Conservation (phyloP, 2,797 vertebrate species). For the Semaprochilodus insignis region DNA sequence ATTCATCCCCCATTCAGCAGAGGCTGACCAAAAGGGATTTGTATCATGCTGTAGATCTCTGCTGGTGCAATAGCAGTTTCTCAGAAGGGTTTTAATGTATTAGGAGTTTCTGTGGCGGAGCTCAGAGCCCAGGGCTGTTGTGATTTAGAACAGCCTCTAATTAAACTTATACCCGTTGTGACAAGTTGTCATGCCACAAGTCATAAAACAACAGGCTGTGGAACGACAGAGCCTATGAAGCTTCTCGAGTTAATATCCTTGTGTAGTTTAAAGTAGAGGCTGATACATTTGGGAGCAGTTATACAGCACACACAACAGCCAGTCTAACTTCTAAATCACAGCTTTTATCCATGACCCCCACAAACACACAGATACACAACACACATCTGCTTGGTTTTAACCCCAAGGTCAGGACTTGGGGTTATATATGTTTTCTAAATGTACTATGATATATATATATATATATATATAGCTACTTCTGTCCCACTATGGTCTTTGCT, state of each 20-base stretch:
- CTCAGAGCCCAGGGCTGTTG: neutral
- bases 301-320: neutral
- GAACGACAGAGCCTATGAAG: neutral
- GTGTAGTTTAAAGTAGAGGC: neutral
- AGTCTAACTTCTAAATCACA: neutral
- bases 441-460: too few species aligned
- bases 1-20: neutral
- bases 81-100: slow-evolving; percentile 3
- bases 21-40: slow-evolving; percentile 11
- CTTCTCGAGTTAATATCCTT: slow-evolving; percentile 1
- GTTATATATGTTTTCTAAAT: neutral
- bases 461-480: too few species aligned
- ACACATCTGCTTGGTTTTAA: neutral
- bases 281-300: neutral
- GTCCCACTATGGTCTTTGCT: too few species aligned
- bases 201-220: slow-evolving; percentile 13
- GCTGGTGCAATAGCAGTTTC: slow-evolving; percentile 10
- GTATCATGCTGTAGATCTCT: slow-evolving; percentile 1
- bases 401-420: neutral
- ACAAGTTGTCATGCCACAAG: slow-evolving; percentile 9
- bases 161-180: neutral
- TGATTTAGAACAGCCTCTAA: slow-evolving; percentile 12
- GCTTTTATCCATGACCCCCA: neutral
- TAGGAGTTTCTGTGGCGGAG: neutral
- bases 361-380: neutral